Base-by-base conservation (phyloP, 2,113 vertebrate species). In the Chelonoidis abingdonii region DNA sequence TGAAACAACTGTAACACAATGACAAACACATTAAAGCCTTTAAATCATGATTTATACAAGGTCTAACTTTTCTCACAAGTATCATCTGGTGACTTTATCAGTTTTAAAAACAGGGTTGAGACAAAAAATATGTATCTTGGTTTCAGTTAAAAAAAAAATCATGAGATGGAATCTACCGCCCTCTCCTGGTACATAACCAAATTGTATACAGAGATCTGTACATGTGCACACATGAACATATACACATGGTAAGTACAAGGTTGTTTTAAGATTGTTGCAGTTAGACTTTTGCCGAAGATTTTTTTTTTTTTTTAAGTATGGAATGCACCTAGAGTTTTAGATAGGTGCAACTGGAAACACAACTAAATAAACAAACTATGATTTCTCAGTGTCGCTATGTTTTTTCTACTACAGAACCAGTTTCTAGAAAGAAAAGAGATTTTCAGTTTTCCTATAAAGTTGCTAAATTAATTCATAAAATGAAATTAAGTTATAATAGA, bases 101-200 rank as follows among this genome's bases (percentile, higher is more conserved):
- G 31, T 81, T 96, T 92, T 88, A 89, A 57, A 90, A 94, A 38
- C 62, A 92, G 80, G 47, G 91, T 79, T 87, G 57, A 78, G 6
- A 24, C 29, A 91, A 65, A 78, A 65, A 65, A 44, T 14, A 17
- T 29, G 5, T 13, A 76, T 62, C 47, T 57, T 89, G 57, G 54
- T 79, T 75, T 17, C 1, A 25, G 38, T 24, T 82, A 69, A 49
- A 89, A 88, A 88, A 41, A 80, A 72, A 10, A 14, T 31, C 75
- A 81, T 84, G 91, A 96, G 86, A 62, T 69, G 97, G 97, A 89
- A 88, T 97, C 90, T 93, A 82, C 94, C 96, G 97, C 97, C 97
- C 97, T 95, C 97, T 98, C 12, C 96, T 82, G 97, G 97, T 69
- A 53, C 35, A 50, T 0, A 4, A 87, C 65, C 47, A 54, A 44